phyloP scores from a whole-genome alignment of 1,140 invertebrate genomes.

The Heliconius himera region DNA sequence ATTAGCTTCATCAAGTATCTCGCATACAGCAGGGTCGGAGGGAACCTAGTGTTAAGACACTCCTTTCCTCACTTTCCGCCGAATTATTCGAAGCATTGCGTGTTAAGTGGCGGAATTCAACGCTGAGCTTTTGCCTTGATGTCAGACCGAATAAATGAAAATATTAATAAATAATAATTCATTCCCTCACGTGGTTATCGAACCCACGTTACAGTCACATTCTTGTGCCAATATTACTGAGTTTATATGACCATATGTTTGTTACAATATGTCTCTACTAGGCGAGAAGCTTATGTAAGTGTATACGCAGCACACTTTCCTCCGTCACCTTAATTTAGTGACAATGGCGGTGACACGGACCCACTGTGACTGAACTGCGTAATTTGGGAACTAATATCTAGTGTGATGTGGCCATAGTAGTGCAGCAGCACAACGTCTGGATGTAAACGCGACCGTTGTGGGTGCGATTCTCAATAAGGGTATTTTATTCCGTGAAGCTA shows the following conservation, averaged over 20 bases:
- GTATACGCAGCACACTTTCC: constrained; percentile 38
- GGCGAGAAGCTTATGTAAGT: constrained; percentile 41
- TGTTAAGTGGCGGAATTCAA: too few relatives aligned
- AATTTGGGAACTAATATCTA: not conserved
- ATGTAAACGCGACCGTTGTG: not conserved
- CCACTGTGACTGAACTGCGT: not conserved
- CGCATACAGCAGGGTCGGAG: too few relatives aligned
- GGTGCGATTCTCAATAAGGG: not conserved
- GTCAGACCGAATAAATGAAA: too few relatives aligned
- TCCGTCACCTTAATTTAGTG: constrained; percentile 31
- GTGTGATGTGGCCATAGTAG: not conserved
- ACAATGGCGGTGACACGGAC: constrained; percentile 24
- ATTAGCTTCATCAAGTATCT: too few relatives aligned
- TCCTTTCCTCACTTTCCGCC: too few relatives aligned
- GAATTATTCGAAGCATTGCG: too few relatives aligned
- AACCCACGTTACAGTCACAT: too few relatives aligned
- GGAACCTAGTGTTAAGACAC: too few relatives aligned
- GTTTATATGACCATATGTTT: constrained; percentile 14
- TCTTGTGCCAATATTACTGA: not conserved
- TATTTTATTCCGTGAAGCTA: too few relatives aligned
- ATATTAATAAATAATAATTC: too few relatives aligned
- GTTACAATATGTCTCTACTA: constrained; percentile 46
- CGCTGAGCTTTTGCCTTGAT: too few relatives aligned
- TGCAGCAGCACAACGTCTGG: not conserved
- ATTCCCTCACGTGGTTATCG: too few relatives aligned